Conservation (phyloP, 53 echinoderm and acorn worm species). For the Henricia sp. region DNA sequence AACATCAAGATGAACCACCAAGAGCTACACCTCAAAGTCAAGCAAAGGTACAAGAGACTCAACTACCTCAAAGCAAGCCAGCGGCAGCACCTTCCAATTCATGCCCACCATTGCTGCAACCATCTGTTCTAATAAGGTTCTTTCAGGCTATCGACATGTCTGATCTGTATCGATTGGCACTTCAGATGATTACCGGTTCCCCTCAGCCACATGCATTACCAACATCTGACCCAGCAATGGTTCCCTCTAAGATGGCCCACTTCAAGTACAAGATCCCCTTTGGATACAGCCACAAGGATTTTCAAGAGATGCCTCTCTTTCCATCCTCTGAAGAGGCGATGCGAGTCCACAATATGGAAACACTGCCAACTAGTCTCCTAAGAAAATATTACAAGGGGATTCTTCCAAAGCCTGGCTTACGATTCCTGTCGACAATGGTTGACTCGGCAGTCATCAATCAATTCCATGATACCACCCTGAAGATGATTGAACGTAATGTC, state of each 20-base stretch:
- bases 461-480: slow-evolving; percentile 34
- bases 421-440: slow-evolving; percentile 9
- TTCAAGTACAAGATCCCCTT: slow-evolving; percentile 63
- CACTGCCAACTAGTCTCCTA: slow-evolving; percentile 31
- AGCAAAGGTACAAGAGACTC: neutral
- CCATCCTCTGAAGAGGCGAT: slow-evolving; percentile 47
- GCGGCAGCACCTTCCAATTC: neutral
- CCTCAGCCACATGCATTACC: slow-evolving; percentile 53
- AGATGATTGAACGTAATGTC: slow-evolving; percentile 39
- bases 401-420: slow-evolving; percentile 28
- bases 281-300: slow-evolving; percentile 59
- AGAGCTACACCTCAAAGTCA: neutral
- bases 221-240: slow-evolving; percentile 39
- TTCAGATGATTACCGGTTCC: slow-evolving; percentile 59
- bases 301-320: slow-evolving; percentile 57
- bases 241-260: neutral
- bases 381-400: slow-evolving; percentile 49
- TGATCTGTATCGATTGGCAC: slow-evolving; percentile 56
- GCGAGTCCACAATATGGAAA: slow-evolving; percentile 29
- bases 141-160: slow-evolving; percentile 67
- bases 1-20: neutral
- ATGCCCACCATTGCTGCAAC: slow-evolving; percentile 52
- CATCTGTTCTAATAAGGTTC: slow-evolving; percentile 46
- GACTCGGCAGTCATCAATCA: slow-evolving; percentile 52
- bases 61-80: neutral